phyloP scores from a whole-genome alignment of 2,888 invertebrate species.

The Coleophora flavipennella region DNA sequence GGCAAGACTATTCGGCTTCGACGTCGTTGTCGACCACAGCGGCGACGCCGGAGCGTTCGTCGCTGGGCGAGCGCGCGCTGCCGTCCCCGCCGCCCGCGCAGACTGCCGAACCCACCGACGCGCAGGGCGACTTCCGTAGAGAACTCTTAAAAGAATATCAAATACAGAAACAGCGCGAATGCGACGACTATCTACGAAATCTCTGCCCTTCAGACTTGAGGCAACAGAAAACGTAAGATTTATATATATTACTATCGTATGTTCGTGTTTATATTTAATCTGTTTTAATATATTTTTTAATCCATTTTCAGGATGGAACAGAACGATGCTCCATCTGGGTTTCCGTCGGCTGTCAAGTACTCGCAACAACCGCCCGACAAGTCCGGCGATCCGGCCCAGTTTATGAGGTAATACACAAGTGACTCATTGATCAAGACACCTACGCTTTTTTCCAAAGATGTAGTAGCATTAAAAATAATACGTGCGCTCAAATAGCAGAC shows the following conservation, averaged over 20 bases:
- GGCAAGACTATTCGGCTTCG: constrained; percentile 76
- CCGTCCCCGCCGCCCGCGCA: constrained; percentile 37
- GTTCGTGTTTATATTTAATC: neutral
- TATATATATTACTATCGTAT: too few relatives aligned
- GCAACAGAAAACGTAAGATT: constrained; percentile 49
- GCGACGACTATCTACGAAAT: constrained; percentile 61
- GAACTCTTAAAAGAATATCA: constrained; percentile 87
- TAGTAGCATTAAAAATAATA: too few relatives aligned
- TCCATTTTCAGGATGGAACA: constrained; percentile 46
- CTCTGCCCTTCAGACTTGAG: constrained; percentile 53
- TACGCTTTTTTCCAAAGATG: too few relatives aligned
- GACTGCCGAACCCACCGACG: constrained; percentile 22
- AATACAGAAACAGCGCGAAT: constrained; percentile 79
- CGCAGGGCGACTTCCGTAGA: constrained; percentile 64
- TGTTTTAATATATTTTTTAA: neutral
- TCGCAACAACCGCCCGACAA: constrained; percentile 15
- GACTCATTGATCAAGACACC: too few relatives aligned
- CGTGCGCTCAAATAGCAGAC: too few relatives aligned
- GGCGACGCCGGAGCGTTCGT: constrained; percentile 74
- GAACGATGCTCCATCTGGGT: constrained; percentile 31
- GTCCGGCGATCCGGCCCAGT: too few relatives aligned
- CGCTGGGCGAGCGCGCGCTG: constrained; percentile 41
- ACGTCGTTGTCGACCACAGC: constrained; percentile 77
- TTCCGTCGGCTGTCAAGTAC: constrained; percentile 31
- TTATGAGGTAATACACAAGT: too few relatives aligned